These are phyloP conservation scores for Balaenoptera acutorostrata DNA, from an alignment of 2,113 vertebrate genomes.

Conservation along the genomic window DNA sequence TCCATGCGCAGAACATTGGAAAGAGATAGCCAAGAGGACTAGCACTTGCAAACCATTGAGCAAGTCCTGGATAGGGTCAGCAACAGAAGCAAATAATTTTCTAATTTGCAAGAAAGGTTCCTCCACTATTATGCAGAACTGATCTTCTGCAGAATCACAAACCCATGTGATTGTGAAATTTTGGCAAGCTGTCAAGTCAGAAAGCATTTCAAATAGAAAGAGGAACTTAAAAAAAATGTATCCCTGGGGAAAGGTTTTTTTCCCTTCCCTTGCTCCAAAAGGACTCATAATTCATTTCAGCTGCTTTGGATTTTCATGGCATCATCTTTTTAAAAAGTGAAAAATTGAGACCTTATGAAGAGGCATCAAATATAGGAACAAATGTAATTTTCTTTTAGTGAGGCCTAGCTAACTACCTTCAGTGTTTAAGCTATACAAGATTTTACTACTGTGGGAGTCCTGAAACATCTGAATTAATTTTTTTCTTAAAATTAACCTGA, in stretches of 20 bases:
- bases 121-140: background rate
- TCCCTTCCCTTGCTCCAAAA: background rate
- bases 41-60: background rate
- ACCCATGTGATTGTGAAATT: conserved; percentile 11
- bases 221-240: conserved; percentile 28
- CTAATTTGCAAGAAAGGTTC: background rate
- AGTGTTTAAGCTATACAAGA: background rate
- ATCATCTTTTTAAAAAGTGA: background rate
- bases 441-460: background rate
- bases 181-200: background rate
- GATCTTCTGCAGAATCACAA: background rate
- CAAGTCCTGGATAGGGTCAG: background rate
- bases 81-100: background rate
- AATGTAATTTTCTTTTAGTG: background rate
- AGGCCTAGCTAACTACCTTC: background rate
- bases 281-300: conserved; percentile 25
- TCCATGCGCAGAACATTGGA: background rate
- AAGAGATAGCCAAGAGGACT: background rate
- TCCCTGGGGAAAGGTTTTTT: background rate
- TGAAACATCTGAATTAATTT: background rate
- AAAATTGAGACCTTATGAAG: background rate
- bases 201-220: conserved; percentile 51
- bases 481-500: background rate
- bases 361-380: background rate
- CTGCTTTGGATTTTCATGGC: background rate